These are phyloP conservation scores for Hyppa rectilinea DNA, from an alignment of 2,888 invertebrate species.

Conservation along the genomic window DNA sequence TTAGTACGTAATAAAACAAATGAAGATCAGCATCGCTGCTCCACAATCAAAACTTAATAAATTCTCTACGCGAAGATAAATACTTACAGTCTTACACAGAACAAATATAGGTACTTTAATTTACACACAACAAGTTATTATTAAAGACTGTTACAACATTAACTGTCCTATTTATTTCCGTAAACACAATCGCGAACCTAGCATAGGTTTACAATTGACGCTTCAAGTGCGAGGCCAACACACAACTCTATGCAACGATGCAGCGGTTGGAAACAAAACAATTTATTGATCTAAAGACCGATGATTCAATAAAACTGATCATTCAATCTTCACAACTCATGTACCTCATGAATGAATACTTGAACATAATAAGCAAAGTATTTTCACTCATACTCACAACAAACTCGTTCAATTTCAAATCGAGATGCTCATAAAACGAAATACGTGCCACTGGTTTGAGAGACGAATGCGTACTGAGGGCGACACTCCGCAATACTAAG, in stretches of 20 bases:
- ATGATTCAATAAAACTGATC: neutral
- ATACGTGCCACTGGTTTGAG: slow-evolving; percentile 53
- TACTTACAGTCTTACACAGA: too few species aligned
- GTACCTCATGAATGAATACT: slow-evolving; percentile 3
- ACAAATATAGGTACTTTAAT: too few species aligned
- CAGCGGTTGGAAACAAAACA: slow-evolving; percentile 19
- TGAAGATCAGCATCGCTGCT: neutral
- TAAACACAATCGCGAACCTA: slow-evolving; percentile 19
- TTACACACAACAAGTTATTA: slow-evolving; percentile 13
- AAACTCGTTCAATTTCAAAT: slow-evolving; percentile 43
- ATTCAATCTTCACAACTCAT: neutral
- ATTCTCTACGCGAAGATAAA: too few species aligned
- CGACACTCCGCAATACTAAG: slow-evolving; percentile 32
- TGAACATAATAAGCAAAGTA: slow-evolving; percentile 34
- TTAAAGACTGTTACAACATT: slow-evolving; percentile 22
- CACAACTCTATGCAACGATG: slow-evolving; percentile 24
- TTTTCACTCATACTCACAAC: slow-evolving; percentile 54
- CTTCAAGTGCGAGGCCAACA: slow-evolving; percentile 9
- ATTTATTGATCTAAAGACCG: slow-evolving; percentile 7
- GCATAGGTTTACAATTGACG: slow-evolving; percentile 7
- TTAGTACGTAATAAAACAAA: too few species aligned
- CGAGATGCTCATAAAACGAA: slow-evolving; percentile 21
- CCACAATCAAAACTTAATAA: neutral
- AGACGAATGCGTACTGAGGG: slow-evolving; percentile 61
- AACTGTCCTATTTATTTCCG: slow-evolving; percentile 12